Evolutionary conservation across 1,140 invertebrate species (phyloP).

Genomic region (Nomia melanderi): DNA sequence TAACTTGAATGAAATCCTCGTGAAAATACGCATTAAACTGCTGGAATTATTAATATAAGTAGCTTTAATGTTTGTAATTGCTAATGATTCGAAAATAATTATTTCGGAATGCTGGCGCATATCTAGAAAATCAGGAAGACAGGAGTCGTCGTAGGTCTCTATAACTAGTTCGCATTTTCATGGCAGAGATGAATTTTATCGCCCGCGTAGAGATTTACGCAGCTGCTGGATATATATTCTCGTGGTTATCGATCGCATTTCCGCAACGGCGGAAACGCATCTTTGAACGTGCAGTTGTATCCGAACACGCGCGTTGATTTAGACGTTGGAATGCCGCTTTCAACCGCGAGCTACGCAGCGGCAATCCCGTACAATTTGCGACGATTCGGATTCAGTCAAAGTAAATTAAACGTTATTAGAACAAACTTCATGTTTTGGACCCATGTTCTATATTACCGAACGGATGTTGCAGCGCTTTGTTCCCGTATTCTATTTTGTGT

Average conservation of each 20-base stretch:
- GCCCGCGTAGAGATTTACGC: conserved; percentile 24
- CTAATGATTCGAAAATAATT: no score
- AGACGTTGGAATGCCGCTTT: conserved; percentile 23
- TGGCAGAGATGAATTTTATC: conserved; percentile 1
- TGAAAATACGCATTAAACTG: no score
- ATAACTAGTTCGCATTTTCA: neutral
- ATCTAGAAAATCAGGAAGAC: neutral
- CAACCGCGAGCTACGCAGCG: conserved; percentile 11
- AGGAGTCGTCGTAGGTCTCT: neutral
- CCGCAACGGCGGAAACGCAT: conserved; percentile 14
- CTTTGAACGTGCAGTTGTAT: conserved; percentile 10
- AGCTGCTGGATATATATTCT: neutral
- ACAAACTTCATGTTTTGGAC: conserved; percentile 1
- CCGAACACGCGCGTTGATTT: conserved; percentile 20
- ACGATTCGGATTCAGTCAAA: conserved; percentile 26
- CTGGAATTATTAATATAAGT: no score
- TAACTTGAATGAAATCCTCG: no score
- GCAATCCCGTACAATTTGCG: conserved; percentile 30
- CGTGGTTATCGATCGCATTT: conserved; percentile 11
- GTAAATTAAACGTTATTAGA: conserved; percentile 45
- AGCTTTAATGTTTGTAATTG: no score
- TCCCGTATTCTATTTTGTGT: neutral
- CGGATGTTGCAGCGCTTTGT: neutral
- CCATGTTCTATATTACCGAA: neutral
- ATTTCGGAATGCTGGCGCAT: no score